Conservation (phyloP, 2,888 invertebrate species). For the Melinaea menophilus region DNA sequence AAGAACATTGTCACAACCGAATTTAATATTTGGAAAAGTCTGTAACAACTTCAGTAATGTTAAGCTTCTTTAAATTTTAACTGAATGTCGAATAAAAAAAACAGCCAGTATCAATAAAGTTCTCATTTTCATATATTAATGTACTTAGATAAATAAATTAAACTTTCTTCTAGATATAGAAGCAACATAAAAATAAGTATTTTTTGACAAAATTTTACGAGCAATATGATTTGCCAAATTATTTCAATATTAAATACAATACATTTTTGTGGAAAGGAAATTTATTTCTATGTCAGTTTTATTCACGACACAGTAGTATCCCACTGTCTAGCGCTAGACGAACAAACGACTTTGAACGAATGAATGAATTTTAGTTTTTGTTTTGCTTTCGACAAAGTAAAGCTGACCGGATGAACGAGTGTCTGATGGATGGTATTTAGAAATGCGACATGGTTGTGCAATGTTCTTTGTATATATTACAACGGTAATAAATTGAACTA, state of each 20-base stretch:
- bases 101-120: too few species aligned
- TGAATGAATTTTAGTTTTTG: conserved; percentile 13
- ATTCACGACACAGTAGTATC: conserved; percentile 45
- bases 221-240: background rate
- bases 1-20: too few species aligned
- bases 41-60: too few species aligned
- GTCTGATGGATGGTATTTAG: conserved; percentile 13
- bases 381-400: conserved; percentile 10
- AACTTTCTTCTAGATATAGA: too few species aligned
- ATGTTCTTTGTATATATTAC: background rate
- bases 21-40: too few species aligned
- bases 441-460: background rate
- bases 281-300: conserved; percentile 62
- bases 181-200: too few species aligned
- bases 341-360: conserved; percentile 11
- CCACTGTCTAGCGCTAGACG: conserved; percentile 1
- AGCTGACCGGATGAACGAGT: conserved; percentile 5
- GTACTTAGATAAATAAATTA: too few species aligned
- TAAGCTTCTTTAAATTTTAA: too few species aligned
- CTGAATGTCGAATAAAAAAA: too few species aligned
- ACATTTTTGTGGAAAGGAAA: conserved; percentile 44
- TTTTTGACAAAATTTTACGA: too few species aligned
- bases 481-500: too few species aligned
- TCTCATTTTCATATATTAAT: too few species aligned
- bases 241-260: conserved; percentile 21